phyloP scores from a whole-genome alignment of 2,797 vertebrate genomes.

The Malacoctenus gilli region DNA sequence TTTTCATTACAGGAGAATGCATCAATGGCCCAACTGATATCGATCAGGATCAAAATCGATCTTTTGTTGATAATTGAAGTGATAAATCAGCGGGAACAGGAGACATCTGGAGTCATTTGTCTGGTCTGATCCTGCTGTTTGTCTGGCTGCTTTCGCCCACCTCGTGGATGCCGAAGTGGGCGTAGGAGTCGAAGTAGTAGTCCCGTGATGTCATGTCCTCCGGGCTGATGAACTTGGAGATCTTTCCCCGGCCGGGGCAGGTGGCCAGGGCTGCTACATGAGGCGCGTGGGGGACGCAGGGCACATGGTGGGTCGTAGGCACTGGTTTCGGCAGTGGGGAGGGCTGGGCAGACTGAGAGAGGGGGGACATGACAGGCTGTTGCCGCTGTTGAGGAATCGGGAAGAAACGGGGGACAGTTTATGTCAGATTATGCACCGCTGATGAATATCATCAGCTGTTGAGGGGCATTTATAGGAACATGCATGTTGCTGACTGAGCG shows the following conservation, averaged over 20 bases:
- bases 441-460: not conserved
- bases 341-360: constrained; percentile 87
- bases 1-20: too few relatives aligned
- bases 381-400: constrained; percentile 50
- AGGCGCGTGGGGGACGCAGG: constrained; percentile 75
- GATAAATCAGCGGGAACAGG: constrained; percentile 7
- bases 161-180: constrained; percentile 99
- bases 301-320: constrained; percentile 85
- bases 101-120: constrained; percentile 28
- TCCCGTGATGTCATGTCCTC: constrained; percentile 98
- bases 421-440: not conserved
- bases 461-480: too few relatives aligned
- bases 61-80: not conserved
- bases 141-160: constrained; percentile 72
- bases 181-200: constrained; percentile 99
- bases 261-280: constrained; percentile 85
- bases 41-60: too few relatives aligned
- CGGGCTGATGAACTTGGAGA: constrained; percentile 91
- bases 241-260: constrained; percentile 90
- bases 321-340: constrained; percentile 85
- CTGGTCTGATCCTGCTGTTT: constrained; percentile 2
- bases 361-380: constrained; percentile 76
- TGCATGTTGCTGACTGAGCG: too few relatives aligned
- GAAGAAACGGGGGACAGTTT: constrained; percentile 4
- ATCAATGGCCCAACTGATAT: too few relatives aligned